Percentiles rank a stretch among this genome's conserved stretches.
These are phyloP conservation scores for Cheilinus undulatus DNA, from an alignment of 2,113 vertebrate genomes.

Conservation along the genomic window DNA sequence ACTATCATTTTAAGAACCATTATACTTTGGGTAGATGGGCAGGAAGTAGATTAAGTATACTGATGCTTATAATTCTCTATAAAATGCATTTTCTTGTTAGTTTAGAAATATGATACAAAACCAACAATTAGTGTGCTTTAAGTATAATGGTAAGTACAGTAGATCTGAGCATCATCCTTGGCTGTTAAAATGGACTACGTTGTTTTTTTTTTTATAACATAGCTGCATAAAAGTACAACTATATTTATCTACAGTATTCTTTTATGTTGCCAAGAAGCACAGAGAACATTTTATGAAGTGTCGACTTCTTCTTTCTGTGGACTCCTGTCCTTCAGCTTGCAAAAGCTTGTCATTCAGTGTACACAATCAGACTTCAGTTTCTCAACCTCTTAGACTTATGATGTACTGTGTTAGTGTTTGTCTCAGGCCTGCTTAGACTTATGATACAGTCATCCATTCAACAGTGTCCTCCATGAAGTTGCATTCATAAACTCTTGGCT, in stretches of 20 bases:
- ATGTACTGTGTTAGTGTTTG: background rate
- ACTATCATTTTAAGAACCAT: background rate
- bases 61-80: no score
- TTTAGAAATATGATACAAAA: no score
- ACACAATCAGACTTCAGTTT: background rate
- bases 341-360: background rate
- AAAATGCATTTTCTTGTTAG: no score
- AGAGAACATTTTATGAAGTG: background rate
- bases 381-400: background rate
- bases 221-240: background rate
- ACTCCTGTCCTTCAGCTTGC: background rate
- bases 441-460: conserved; percentile 5
- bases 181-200: no score
- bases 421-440: background rate
- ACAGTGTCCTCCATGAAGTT: background rate
- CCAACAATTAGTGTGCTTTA: no score
- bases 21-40: no score
- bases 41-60: no score
- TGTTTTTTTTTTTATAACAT: background rate
- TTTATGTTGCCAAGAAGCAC: background rate
- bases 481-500: conserved; percentile 12
- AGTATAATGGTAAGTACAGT: no score
- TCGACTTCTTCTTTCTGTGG: background rate
- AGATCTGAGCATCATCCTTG: no score
- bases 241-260: no score